phyloP scores from a whole-genome alignment of 2,113 vertebrate genomes.

The Hassar affinis region DNA sequence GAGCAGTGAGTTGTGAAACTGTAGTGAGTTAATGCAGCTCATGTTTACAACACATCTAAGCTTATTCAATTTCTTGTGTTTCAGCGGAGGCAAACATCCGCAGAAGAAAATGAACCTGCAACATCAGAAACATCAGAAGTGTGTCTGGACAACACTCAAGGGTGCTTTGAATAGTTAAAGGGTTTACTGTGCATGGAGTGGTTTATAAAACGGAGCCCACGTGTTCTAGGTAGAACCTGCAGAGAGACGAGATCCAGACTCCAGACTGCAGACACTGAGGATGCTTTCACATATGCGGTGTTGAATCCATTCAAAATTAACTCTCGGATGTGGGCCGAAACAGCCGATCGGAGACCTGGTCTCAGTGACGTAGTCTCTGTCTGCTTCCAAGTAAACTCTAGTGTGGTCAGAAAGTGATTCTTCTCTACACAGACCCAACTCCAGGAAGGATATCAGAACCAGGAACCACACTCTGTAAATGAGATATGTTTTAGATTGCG shows the following conservation, averaged over 20 bases:
- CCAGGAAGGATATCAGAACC: background rate
- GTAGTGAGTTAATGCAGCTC: background rate
- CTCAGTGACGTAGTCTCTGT: background rate
- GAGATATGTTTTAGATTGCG: background rate
- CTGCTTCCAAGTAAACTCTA: background rate
- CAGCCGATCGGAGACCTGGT: background rate
- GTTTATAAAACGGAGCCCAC: background rate
- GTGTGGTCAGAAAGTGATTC: background rate
- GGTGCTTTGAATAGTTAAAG: background rate
- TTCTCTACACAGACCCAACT: background rate
- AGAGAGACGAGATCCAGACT: background rate
- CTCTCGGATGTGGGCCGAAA: background rate
- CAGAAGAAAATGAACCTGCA: conserved; percentile 53
- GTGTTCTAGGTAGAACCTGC: background rate
- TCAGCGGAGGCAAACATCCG: conserved; percentile 70
- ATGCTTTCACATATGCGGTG: background rate
- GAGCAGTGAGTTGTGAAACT: background rate
- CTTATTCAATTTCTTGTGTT: conserved; percentile 38
- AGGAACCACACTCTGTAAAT: too few species aligned
- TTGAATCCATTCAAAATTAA: background rate
- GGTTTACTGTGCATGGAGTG: background rate
- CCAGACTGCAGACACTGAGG: background rate
- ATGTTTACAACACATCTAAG: background rate
- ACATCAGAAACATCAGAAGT: background rate
- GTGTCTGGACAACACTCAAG: background rate